These are phyloP conservation scores for Hyperoplus lanceolatus DNA, from an alignment of 2,797 vertebrate species.

Conservation along the genomic window DNA sequence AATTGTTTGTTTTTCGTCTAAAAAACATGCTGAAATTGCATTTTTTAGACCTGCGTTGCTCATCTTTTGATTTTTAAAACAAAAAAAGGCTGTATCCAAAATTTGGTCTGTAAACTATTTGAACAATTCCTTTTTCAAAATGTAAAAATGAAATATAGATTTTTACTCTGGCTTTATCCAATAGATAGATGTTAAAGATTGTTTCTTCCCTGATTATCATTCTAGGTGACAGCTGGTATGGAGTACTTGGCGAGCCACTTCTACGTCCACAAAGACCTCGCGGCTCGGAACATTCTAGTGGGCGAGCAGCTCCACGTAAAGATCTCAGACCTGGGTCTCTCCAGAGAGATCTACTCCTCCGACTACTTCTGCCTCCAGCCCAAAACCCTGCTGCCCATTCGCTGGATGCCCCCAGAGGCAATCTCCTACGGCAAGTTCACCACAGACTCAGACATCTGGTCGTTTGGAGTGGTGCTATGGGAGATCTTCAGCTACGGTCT, in stretches of 20 bases:
- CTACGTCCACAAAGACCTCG: slow-evolving; percentile 97
- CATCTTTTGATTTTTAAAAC: no score
- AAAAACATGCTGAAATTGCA: no score
- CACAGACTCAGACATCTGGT: slow-evolving; percentile 97
- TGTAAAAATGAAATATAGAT: no score
- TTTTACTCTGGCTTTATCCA: no score
- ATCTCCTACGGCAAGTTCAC: slow-evolving; percentile 97
- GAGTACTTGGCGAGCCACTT: slow-evolving; percentile 95
- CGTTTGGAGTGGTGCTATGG: slow-evolving; percentile 97
- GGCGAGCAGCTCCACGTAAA: slow-evolving; percentile 96
- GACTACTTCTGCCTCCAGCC: slow-evolving; percentile 96
- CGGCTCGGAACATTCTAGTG: slow-evolving; percentile 95
- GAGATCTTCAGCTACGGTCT: slow-evolving; percentile 99
- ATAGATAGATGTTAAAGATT: neutral
- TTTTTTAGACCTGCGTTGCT: no score
- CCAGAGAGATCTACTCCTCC: slow-evolving; percentile 94
- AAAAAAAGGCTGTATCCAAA: no score
- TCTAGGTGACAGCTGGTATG: slow-evolving; percentile 95
- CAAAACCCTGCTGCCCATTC: slow-evolving; percentile 94
- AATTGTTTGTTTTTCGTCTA: no score
- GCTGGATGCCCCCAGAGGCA: slow-evolving; percentile 98
- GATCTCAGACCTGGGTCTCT: slow-evolving; percentile 97
- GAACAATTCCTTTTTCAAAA: no score
- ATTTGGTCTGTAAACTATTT: no score
- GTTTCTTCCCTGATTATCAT: neutral